These are phyloP conservation scores for Oreonectes daqikongensis DNA, from an alignment of 2,797 vertebrate genomes.

Conservation along the genomic window DNA sequence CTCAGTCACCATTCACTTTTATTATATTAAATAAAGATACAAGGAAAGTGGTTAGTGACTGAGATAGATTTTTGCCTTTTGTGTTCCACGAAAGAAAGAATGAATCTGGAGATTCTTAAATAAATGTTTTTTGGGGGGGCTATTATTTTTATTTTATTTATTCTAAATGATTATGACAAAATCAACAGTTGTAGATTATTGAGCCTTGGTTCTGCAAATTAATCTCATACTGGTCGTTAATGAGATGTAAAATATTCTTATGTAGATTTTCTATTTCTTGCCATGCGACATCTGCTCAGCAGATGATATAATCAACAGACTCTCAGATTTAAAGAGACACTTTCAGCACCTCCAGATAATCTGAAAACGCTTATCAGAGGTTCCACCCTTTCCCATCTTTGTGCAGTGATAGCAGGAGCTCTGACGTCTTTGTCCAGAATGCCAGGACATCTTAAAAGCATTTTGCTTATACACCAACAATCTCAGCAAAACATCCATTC, in stretches of 20 bases:
- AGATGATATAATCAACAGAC: constrained; percentile 34
- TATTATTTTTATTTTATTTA: no score
- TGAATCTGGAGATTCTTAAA: background rate
- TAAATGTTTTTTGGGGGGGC: no score
- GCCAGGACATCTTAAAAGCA: constrained; percentile 41
- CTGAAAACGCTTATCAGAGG: constrained; percentile 47
- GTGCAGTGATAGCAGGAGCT: constrained; percentile 24
- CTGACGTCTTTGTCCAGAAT: constrained; percentile 18
- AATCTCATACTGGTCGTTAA: background rate
- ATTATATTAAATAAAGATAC: background rate
- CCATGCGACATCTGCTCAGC: constrained; percentile 4
- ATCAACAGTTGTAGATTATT: background rate
- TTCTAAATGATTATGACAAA: no score
- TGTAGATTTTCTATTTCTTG: background rate
- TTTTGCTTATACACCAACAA: constrained; percentile 38
- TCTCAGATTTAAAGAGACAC: constrained; percentile 48
- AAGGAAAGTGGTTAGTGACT: background rate
- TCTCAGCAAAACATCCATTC: constrained; percentile 51
- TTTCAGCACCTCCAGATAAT: constrained; percentile 33
- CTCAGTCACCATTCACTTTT: background rate
- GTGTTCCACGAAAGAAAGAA: background rate
- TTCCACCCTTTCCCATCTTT: constrained; percentile 16
- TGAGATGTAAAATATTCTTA: constrained; percentile 26
- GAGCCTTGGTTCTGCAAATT: background rate
- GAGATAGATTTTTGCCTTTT: background rate